Percentiles rank a stretch among this genome's conserved stretches.
phyloP scores from a whole-genome alignment of 2,888 invertebrate species.

The Drosophila mimica region DNA sequence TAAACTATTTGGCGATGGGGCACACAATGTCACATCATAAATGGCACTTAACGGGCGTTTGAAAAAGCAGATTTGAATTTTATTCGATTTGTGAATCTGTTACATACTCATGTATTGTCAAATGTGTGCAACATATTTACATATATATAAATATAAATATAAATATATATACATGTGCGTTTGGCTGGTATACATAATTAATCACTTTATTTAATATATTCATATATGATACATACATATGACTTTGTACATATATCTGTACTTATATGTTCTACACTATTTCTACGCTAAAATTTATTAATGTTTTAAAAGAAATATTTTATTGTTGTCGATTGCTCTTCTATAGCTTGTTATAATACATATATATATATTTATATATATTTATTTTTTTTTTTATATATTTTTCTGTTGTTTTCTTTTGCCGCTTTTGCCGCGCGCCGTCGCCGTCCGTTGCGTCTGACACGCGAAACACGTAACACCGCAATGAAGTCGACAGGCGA shows the following conservation, averaged over 20 bases:
- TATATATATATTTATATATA: constrained; percentile 14
- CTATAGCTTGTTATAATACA: constrained; percentile 1
- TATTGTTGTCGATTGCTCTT: constrained; percentile 40
- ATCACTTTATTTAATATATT: constrained; percentile 11
- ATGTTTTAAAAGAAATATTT: constrained; percentile 42
- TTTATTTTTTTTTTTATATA: constrained; percentile 1
- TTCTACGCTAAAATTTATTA: constrained; percentile 43
- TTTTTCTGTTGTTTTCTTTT: constrained; percentile 23
- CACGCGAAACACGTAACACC: constrained; percentile 85
- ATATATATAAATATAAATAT: constrained; percentile 4
- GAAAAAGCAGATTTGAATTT: constrained; percentile 13
- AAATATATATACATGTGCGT: constrained; percentile 11
- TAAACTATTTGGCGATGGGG: constrained; percentile 18
- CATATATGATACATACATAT: constrained; percentile 21
- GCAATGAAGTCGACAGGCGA: constrained; percentile 83
- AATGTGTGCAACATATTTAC: constrained; percentile 1
- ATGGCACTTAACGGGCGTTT: constrained; percentile 28
- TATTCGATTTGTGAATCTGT: constrained; percentile 11
- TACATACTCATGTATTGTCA: constrained; percentile 15
- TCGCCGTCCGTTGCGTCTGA: constrained; percentile 78
- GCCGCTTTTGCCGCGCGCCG: constrained; percentile 66
- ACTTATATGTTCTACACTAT: constrained; percentile 42
- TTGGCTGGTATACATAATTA: constrained; percentile 6
- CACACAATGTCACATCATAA: constrained; percentile 26
- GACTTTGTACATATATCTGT: constrained; percentile 19